Percentiles rank a stretch among this genome's conserved stretches.
These are phyloP conservation scores for Heliothis peltigera DNA, from an alignment of 2,888 invertebrate genomes.

Conservation along the genomic window DNA sequence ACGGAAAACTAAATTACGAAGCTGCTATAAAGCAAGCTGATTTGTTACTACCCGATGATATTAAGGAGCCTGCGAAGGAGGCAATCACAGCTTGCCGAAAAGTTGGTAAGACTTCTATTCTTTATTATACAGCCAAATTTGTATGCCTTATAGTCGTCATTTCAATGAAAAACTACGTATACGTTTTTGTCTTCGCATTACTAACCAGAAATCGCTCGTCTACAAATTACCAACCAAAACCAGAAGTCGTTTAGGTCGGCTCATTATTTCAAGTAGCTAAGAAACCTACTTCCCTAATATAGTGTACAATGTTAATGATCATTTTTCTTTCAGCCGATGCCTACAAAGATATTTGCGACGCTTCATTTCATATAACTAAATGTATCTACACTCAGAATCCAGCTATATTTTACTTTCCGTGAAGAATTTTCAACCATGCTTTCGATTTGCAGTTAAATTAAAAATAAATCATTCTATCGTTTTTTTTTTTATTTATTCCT, in stretches of 20 bases:
- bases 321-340: slow-evolving; percentile 80
- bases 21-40: slow-evolving; percentile 86
- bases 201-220: too few species aligned
- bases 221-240: slow-evolving; percentile 25
- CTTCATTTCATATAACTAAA: slow-evolving; percentile 85
- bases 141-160: slow-evolving; percentile 3
- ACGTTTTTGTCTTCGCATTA: slow-evolving; percentile 16
- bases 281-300: slow-evolving; percentile 7
- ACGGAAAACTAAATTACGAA: slow-evolving; percentile 86
- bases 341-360: slow-evolving; percentile 87
- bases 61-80: slow-evolving; percentile 81
- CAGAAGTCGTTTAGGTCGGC: slow-evolving; percentile 35
- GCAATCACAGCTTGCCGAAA: slow-evolving; percentile 86
- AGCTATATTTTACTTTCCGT: slow-evolving; percentile 83
- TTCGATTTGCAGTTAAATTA: slow-evolving; percentile 1
- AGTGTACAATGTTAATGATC: slow-evolving; percentile 8
- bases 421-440: slow-evolving; percentile 30
- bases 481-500: neutral
- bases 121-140: neutral
- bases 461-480: slow-evolving; percentile 12
- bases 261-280: slow-evolving; percentile 37
- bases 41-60: slow-evolving; percentile 82
- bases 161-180: slow-evolving; percentile 31
- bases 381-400: slow-evolving; percentile 88
- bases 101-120: slow-evolving; percentile 76